Base-by-base conservation (phyloP, 2,797 vertebrate species). In the Phrynocephalus vlangalii region DNA sequence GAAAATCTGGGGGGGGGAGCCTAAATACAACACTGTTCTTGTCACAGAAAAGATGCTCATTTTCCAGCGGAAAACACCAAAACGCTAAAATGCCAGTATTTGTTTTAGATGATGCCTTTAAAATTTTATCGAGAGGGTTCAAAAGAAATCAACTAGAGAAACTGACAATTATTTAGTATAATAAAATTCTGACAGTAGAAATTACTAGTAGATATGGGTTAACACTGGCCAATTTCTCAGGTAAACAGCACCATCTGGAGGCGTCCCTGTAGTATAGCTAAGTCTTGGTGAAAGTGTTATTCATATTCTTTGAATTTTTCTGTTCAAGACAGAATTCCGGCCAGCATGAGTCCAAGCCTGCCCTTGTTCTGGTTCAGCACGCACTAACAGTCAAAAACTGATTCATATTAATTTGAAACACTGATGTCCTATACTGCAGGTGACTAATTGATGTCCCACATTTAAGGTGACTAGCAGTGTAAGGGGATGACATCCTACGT, bases 201-300 rank as follows among this genome's bases (percentile, higher is more conserved):
- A 3, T 82, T 1, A 50, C 52, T 78, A 66, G 77, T 79, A 83
- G 63, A 82, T 38, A 73, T 93, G 83, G 30, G 87, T 70, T 79
- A 91, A 88, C 66, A 50, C 76, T 72, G 1, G 44, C 72, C 11
- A 10, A 70, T 3, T 83, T 13, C 28, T 28, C 18, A 73, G 82
- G 88, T 82, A 88, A 94, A 94, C 92, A 95, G 91, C 95, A 91
- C 96, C 96, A 93, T 88, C 96, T 97, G 82, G 88, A 94, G 96
- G 93, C 30, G 10, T 1, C 68, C n/a, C 6, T 2, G 1, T 24
- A 78, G 86, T 38, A 94, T 87, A 26, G 26, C 84, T 44, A 91
- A 72, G 28, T 82, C 24, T 75, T 83, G 26, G 26, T 56, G 70
- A 84, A 33, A 7, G 6, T 28, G 52, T 56, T 5, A 38, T 16